A percentile compares a stretch with the other conserved stretches of the same genome.
These are phyloP conservation scores for Nannobrachium achirus DNA, from an alignment of 2,113 vertebrate species.

Conservation along the genomic window DNA sequence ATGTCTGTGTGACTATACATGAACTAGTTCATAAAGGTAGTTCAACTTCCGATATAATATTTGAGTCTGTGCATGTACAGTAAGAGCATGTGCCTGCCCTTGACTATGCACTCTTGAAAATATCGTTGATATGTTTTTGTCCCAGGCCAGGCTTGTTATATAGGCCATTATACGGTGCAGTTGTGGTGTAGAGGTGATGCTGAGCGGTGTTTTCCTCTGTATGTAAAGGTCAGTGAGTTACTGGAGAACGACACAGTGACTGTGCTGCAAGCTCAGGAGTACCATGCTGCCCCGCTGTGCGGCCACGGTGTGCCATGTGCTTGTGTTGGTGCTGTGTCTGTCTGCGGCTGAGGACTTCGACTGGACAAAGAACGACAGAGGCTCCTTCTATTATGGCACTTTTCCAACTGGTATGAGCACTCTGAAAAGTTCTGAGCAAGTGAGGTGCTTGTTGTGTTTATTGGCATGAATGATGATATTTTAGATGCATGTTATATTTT, in stretches of 20 bases:
- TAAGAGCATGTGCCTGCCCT: background rate
- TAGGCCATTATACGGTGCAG: background rate
- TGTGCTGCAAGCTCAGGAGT: slow-evolving; percentile 60
- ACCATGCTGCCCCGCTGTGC: slow-evolving; percentile 62
- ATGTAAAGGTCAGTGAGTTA: slow-evolving; percentile 45
- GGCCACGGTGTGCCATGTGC: slow-evolving; percentile 72
- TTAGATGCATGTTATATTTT: background rate
- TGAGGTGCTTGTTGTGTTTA: background rate
- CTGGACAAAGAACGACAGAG: slow-evolving; percentile 85
- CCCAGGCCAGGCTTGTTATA: background rate
- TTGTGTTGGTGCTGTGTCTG: slow-evolving; percentile 76
- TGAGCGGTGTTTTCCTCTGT: slow-evolving; percentile 27
- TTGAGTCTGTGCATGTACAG: background rate
- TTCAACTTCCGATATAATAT: too few species aligned
- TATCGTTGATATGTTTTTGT: background rate
- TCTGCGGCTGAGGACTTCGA: slow-evolving; percentile 81
- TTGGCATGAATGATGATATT: background rate
- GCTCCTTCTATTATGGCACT: slow-evolving; percentile 93
- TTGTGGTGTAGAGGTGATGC: background rate
- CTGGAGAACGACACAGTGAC: slow-evolving; percentile 53
- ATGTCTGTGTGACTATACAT: too few species aligned
- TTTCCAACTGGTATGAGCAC: slow-evolving; percentile 87
- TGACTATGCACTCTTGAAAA: background rate
- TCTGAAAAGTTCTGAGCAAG: background rate
- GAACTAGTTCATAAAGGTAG: too few species aligned